phyloP scores from a whole-genome alignment of 2,113 vertebrate genomes.

The Mormoops blainvillei region DNA sequence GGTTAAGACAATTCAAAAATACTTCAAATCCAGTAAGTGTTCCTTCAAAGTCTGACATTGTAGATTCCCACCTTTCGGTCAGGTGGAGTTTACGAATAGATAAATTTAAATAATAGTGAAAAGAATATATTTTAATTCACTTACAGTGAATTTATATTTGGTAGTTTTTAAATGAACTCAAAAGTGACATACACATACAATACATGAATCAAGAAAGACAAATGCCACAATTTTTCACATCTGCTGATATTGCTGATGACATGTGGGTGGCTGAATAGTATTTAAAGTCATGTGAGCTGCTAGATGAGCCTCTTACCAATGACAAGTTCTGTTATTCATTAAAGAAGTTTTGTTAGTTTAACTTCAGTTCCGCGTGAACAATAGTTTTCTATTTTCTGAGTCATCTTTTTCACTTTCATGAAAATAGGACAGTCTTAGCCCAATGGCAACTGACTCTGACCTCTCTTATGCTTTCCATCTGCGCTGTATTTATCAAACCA shows the following conservation, averaged over 20 bases:
- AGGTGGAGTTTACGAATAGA: not conserved
- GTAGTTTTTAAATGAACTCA: not conserved
- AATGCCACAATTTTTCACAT: not conserved
- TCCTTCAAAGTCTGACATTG: not conserved
- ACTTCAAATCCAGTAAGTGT: not conserved
- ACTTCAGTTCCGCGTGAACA: not conserved
- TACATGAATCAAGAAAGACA: not conserved
- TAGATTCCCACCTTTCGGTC: not conserved
- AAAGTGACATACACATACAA: not conserved
- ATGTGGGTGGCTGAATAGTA: not conserved
- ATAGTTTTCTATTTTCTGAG: conserved; percentile 42
- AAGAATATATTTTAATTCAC: not conserved
- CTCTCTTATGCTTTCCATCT: conserved; percentile 55
- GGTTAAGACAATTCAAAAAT: not conserved
- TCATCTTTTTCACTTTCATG: conserved; percentile 20
- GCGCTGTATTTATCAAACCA: conserved; percentile 51
- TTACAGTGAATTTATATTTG: not conserved
- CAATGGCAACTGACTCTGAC: conserved; percentile 24
- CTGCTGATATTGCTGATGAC: conserved; percentile 10
- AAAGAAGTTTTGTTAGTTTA: conserved; percentile 24
- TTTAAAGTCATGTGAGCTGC: conserved; percentile 33
- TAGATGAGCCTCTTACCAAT: conserved; percentile 20
- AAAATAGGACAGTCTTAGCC: conserved; percentile 31
- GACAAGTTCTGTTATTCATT: conserved; percentile 48
- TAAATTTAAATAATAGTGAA: not conserved